Conservation (phyloP, 2,797 vertebrate species). For the Silurus aristotelis region DNA sequence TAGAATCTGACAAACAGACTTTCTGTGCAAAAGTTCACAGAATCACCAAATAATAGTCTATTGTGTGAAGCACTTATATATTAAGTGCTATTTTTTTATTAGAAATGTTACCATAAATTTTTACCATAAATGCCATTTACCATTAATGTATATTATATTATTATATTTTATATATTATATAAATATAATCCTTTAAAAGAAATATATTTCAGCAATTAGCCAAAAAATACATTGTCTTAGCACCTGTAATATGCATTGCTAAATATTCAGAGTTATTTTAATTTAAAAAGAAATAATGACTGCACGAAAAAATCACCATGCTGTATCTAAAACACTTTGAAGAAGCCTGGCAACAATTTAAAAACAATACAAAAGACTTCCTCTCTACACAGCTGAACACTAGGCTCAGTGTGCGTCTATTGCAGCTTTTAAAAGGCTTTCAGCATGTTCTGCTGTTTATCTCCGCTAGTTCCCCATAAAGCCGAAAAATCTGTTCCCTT, state of each 20-base stretch:
- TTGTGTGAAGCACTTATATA: neutral
- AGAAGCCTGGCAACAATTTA: constrained; percentile 17
- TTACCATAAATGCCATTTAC: too few species aligned
- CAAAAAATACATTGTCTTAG: neutral
- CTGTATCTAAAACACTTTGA: neutral
- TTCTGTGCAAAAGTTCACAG: neutral
- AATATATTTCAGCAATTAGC: too few species aligned
- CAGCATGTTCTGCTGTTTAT: constrained; percentile 40
- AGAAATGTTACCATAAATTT: neutral
- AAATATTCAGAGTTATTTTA: neutral
- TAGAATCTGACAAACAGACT: neutral
- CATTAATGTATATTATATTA: too few species aligned
- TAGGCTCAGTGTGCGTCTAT: constrained; percentile 11
- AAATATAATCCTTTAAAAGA: too few species aligned
- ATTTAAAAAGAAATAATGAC: neutral
- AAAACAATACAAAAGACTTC: constrained; percentile 35
- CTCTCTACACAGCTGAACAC: constrained; percentile 30
- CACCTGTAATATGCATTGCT: neutral
- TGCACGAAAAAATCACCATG: neutral
- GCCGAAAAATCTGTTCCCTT: constrained; percentile 36
- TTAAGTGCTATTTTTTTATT: too few species aligned
- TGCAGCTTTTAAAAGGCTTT: constrained; percentile 29
- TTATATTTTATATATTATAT: too few species aligned
- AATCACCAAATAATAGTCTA: neutral
- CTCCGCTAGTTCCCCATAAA: constrained; percentile 35